Percentiles rank a stretch among this genome's conserved stretches.
Conservation (phyloP, 2,888 invertebrate species). For the Oscheius sp. region DNA sequence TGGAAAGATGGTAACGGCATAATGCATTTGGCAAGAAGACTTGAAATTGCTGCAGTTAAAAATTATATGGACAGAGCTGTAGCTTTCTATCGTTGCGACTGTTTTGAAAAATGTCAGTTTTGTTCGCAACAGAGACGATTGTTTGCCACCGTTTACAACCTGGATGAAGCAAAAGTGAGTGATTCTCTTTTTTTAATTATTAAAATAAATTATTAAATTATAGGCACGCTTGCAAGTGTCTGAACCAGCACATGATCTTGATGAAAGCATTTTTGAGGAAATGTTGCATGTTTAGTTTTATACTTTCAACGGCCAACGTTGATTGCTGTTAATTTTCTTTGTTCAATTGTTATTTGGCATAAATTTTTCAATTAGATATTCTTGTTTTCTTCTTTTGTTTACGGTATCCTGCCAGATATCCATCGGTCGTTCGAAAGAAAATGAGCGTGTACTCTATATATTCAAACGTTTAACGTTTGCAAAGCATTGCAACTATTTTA, state of each 20-base stretch:
- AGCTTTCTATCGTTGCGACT: not conserved
- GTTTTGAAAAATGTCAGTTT: not conserved
- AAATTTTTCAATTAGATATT: not conserved
- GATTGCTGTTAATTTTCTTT: no score
- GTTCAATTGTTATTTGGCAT: no score
- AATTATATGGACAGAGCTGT: constrained; percentile 16
- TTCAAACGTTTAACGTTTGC: no score
- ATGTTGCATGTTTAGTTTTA: no score
- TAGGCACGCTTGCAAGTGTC: no score
- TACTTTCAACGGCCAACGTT: no score
- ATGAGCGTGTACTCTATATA: no score
- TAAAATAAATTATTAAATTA: no score
- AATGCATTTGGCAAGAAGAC: constrained; percentile 16
- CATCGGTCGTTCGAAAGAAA: no score
- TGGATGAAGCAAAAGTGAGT: not conserved
- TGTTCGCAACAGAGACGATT: constrained; percentile 14
- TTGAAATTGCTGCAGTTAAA: constrained; percentile 6
- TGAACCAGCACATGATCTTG: no score
- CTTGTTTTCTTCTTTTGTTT: not conserved
- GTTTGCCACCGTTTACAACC: constrained; percentile 2
- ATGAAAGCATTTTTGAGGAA: no score
- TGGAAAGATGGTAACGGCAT: constrained; percentile 15
- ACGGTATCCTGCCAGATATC: no score
- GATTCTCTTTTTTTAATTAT: not conserved
- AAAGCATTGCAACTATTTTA: not conserved